Evolutionary conservation across 1,140 invertebrate genomes (phyloP), one percentile per base, ranked within the genome.

Genomic region (Drosophila persimilis): DNA sequence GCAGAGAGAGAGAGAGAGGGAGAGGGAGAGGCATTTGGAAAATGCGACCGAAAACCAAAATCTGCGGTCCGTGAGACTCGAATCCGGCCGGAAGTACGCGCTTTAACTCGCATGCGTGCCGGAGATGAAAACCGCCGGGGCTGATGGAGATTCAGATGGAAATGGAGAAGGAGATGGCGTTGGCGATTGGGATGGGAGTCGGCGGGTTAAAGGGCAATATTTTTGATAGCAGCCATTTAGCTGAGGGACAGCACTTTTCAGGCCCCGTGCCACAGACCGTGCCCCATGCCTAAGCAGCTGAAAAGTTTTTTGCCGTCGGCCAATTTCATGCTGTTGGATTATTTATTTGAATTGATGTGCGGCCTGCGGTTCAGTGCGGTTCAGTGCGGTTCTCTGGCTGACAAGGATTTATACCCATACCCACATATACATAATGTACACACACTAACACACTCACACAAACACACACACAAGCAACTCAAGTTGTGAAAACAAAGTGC

Each of bases 271-370:
- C 67, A 11, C 15, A 45, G 41, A 26, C 24, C 24, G 55, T 39
- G 35, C 56, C 31, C 46, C 13, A 31, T 31, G 56, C 65, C 46
- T 45, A 61, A 71, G 73, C 66, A 55, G 62, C 52, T 81, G 66
- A 85, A 84, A 84, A 84, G 55, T 85, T 73, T 76, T 56, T 73
- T 76, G 66, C 78, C 67, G 58, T 59, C 62, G 80, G 76, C 75
- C 80, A 84, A 83, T 85, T 81, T 85, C 70, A 86, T 86, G 83
- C 83, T 85, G 29, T 81, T 81, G 78, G 80, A 86, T 86, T 85
- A 85, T 85, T 85, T 85, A 85, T 85, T 85, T 85, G 77, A 85
- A 85, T 80, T 86, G 81, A 85, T 85, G 81, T 85, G 80, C 80
- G 81, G 80, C 63, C 47, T 64, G 69, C 54, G 65, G 65, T 70